Conservation (phyloP, 1,140 invertebrate species). For the Brachionus asplanchnoidis region DNA sequence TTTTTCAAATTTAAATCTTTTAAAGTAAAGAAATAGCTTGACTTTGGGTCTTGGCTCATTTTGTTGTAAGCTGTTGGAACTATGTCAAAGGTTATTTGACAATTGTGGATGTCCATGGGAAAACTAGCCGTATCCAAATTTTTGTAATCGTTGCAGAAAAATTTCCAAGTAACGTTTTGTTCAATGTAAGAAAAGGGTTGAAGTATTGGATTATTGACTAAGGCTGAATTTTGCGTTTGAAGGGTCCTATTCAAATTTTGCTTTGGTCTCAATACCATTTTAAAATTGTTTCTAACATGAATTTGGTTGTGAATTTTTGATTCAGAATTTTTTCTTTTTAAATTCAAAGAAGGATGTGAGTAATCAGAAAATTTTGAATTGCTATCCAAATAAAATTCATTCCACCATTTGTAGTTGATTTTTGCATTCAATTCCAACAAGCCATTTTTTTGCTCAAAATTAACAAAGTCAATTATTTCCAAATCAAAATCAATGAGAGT, state of each 20-base stretch:
- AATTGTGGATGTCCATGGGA: conserved; percentile 27
- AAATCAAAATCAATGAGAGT: conserved; percentile 30
- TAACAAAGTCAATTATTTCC: not conserved
- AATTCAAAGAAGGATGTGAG: not conserved
- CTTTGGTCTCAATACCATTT: not conserved
- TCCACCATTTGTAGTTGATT: conserved; percentile 35
- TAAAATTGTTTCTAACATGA: conserved; percentile 11
- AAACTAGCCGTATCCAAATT: not conserved
- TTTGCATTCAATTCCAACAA: not conserved
- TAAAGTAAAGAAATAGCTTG: not conserved
- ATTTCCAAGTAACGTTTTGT: conserved; percentile 17
- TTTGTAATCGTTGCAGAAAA: not conserved
- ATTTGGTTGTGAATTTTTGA: conserved; percentile 36
- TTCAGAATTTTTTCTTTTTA: not conserved
- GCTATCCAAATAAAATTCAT: not conserved
- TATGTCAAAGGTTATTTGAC: not conserved
- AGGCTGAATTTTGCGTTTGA: no score
- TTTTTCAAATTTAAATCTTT: not conserved
- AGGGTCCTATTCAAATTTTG: not conserved
- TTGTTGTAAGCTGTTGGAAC: not conserved
- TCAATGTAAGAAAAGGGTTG: conserved; percentile 12
- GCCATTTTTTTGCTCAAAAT: conserved; percentile 35
- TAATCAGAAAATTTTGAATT: not conserved
- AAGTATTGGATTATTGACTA: not conserved
- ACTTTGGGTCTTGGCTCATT: not conserved